Evolutionary conservation across 1,140 invertebrate genomes (phyloP), one percentile per base, ranked within the genome.

Genomic region (Drosophila hydei): DNA sequence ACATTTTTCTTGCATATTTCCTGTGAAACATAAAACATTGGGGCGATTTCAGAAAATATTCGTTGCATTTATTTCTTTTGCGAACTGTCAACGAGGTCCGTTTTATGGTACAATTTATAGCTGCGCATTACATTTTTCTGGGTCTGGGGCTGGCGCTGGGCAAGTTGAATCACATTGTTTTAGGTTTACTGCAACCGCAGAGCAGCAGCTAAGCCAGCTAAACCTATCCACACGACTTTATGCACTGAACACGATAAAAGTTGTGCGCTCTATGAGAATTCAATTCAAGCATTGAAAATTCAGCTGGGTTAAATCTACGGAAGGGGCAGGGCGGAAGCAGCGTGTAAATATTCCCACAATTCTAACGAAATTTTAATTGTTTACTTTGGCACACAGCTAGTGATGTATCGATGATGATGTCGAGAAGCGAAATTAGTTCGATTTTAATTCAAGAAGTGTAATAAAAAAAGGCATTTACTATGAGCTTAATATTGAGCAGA

Each of bases 331-430:
- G n/a, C 4, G 30, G 30, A 33, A 33, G 30, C 21, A 12, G 18
- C 0, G 4, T 18, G 51, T 45, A 45, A 45, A 54, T 36, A 63
- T 55, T 47, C 30, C 47, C 60, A 42, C 33, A 19, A 40, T 70
- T 50, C 18, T 18, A 71, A 68, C 71, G 69, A 75, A 77, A 47
- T 75, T 54, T 75, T 68, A 75, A 77, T 77, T 87, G 74, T 85
- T 81, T 87, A 85, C 78, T 25, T 61, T 60, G 11, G 42, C 42
- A 50, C 50, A 59, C 54, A 67, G 52, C 48, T 61, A 40, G 55
- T 48, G 71, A 69, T 79, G 75, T 73, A 61, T n/a, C n/a, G n/a
- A n/a, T n/a, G n/a, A n/a, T n/a, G n/a, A n/a, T 77, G 54, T 42
- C 23, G 52, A 63, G 51, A 42, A 27, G 45, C 36, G 43, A 48